Conservation (phyloP, 2,797 vertebrate genomes). For the Epinephelus coioides region DNA sequence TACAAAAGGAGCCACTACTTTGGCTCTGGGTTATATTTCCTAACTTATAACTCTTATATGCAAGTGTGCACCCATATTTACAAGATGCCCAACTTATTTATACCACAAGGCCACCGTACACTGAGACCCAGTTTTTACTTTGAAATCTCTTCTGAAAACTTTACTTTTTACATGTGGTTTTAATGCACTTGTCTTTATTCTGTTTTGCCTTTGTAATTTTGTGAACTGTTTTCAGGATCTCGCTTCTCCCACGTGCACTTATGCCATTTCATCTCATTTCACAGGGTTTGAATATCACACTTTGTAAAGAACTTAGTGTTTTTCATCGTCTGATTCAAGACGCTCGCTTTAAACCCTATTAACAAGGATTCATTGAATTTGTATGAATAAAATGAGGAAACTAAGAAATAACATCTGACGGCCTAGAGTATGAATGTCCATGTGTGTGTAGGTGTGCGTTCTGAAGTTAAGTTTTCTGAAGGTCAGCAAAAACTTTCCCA, state of each 20-base stretch:
- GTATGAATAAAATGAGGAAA: conserved; percentile 22
- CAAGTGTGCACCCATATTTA: neutral
- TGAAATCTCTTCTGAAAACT: neutral
- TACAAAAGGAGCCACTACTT: neutral
- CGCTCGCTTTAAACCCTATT: neutral
- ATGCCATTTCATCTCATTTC: neutral
- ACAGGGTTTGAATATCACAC: neutral
- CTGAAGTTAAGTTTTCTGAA: conserved; percentile 31
- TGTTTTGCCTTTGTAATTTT: neutral
- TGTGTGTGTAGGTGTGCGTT: conserved; percentile 27
- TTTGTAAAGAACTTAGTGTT: neutral
- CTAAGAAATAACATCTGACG: conserved; percentile 1
- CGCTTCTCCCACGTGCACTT: neutral
- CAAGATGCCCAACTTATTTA: neutral
- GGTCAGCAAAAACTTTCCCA: conserved; percentile 47
- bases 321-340: conserved; percentile 1
- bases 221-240: neutral
- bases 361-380: conserved; percentile 19
- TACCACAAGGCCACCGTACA: neutral
- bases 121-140: neutral
- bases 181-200: neutral
- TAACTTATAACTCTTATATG: no score
- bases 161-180: neutral
- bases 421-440: neutral
- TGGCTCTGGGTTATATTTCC: neutral